Evolutionary conservation across 37 sponge, comb jelly and placozoan genomes (phyloP).

Genomic region (Chondrosia reniformis): DNA sequence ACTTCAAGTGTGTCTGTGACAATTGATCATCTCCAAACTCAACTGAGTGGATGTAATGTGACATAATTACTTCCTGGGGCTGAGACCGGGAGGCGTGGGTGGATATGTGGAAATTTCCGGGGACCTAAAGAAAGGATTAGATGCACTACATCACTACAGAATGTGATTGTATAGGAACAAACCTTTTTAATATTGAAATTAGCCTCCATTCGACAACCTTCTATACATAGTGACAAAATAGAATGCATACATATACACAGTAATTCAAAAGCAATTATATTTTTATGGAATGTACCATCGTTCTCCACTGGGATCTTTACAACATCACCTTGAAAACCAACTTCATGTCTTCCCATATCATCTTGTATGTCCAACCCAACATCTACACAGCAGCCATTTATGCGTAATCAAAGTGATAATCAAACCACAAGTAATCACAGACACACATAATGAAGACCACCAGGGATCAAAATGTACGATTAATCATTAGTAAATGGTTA

Average conservation of each 20-base stretch:
- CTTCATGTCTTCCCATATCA: constrained; percentile 42
- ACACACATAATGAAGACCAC: too few relatives aligned
- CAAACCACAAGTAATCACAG: too few relatives aligned
- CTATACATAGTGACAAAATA: constrained; percentile 6
- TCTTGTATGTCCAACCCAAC: constrained; percentile 37
- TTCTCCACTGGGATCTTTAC: constrained; percentile 22
- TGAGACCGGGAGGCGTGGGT: constrained; percentile 28
- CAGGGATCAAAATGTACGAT: too few relatives aligned
- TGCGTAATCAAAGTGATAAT: too few relatives aligned
- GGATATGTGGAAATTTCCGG: constrained; percentile 40
- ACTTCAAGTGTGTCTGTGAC: neutral
- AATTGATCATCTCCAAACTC: constrained; percentile 20
- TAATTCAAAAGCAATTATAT: neutral
- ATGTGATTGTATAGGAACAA: neutral
- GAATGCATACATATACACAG: neutral
- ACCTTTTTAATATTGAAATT: constrained; percentile 32
- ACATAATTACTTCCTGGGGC: constrained; percentile 13
- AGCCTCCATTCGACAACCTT: constrained; percentile 26
- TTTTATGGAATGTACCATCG: constrained; percentile 4
- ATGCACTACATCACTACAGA: neutral
- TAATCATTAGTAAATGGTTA: too few relatives aligned
- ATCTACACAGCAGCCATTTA: neutral
- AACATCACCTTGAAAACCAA: constrained; percentile 26
- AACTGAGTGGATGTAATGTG: constrained; percentile 20
- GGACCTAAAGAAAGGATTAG: constrained; percentile 6